Percentiles rank a stretch among this genome's conserved stretches.
Evolutionary conservation across 1,140 invertebrate genomes (phyloP).

Genomic region (Rhopalosiphum padi): DNA sequence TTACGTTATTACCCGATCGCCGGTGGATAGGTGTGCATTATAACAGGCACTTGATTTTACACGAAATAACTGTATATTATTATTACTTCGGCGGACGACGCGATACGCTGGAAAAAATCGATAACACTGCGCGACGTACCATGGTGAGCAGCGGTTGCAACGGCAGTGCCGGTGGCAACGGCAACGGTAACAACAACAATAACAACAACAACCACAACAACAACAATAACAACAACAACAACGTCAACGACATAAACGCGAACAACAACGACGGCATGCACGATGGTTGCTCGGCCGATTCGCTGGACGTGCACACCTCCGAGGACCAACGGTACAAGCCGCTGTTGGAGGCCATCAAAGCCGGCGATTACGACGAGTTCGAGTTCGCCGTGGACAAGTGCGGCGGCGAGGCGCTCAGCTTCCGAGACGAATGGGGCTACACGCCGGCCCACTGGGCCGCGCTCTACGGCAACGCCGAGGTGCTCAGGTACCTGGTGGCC

Average conservation of each 20-base stretch:
- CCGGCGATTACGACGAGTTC: constrained; percentile 75
- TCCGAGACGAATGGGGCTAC: constrained; percentile 88
- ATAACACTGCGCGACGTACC: neutral
- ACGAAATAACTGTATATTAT: neutral
- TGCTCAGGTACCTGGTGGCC: constrained; percentile 85
- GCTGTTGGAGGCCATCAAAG: constrained; percentile 37
- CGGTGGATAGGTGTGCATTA: too few species aligned
- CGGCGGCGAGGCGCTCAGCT: constrained; percentile 74
- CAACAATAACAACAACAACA: neutral
- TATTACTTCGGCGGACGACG: neutral
- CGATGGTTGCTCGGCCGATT: constrained; percentile 50
- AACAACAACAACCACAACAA: neutral
- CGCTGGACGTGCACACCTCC: constrained; percentile 39
- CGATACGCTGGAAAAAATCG: neutral
- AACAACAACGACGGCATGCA: neutral
- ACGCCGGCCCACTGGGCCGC: constrained; percentile 92
- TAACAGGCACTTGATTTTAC: neutral
- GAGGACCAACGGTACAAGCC: constrained; percentile 31
- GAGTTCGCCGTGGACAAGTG: constrained; percentile 79
- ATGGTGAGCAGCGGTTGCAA: constrained; percentile 31
- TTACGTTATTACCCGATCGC: too few species aligned
- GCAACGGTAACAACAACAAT: neutral
- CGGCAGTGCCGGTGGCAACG: neutral
- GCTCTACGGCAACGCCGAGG: constrained; percentile 82
- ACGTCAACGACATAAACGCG: neutral